Evolutionary conservation across 2,113 vertebrate species (phyloP), one percentile per base, ranked within the genome.

Genomic region (Ginglymostoma cirratum): DNA sequence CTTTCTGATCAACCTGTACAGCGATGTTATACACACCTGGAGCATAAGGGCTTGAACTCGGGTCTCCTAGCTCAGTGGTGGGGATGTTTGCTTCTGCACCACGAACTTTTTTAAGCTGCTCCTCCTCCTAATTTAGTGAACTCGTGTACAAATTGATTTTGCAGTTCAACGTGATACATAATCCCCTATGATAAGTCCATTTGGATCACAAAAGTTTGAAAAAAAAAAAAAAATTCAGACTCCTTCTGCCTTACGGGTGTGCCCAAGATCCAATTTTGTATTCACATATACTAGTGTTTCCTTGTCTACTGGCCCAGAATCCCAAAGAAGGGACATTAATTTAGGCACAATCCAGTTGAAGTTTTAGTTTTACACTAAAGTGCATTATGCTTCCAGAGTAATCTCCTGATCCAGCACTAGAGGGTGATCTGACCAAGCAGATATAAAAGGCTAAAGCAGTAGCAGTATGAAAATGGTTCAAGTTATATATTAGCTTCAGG

Each of bases 401-500:
- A 93, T 93, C 30, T 65, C 21, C 21, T n/a, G 17, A 66, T 38
- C 19, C n/a, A 66, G 21, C 61, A 67, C 89, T 66, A 93, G 89
- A 93, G 89, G 89, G 89, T 93, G 89, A 34, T 66, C 34, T 93
- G 89, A 93, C 89, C 89, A 67, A 93, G 21, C 61, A n/a, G 65
- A 93, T 65, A 34, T n/a, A 34, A 17, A 90, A n/a, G n/a, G 15
- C 30, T 66, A 61, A 93, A 93, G 66, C 66, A 6, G 89, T 34
- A 65, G 87, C 61, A 27, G n/a, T 17, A 3, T n/a, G 4, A 66
- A 92, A 34, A 92, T 5, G 21, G n/a, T 93, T 93, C 17, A 6
- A 93, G n/a, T 10, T 66, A n/a, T 34, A 19, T 66, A 66, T 24
- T 19, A 93, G 61, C 14, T 65, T 34, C 89, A 67, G 61, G 14